Evolutionary conservation across 1,140 invertebrate genomes (phyloP).

Genomic region (Drosophila seguyi): DNA sequence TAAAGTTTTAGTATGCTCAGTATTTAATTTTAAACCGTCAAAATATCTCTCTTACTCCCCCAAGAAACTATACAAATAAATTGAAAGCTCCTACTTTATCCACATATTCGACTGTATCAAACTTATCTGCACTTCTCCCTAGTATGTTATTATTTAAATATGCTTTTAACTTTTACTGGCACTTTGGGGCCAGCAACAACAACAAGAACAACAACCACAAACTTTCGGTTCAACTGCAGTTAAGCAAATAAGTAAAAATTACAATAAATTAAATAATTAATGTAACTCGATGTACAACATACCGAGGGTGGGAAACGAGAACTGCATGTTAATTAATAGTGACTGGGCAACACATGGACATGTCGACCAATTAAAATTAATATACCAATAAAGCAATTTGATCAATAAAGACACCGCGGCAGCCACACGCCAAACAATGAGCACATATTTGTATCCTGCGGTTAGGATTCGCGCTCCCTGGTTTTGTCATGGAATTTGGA

Average conservation of each 20-base stretch:
- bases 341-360: slow-evolving; percentile 48
- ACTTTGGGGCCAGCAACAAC: slow-evolving; percentile 31
- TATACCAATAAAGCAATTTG: slow-evolving; percentile 70
- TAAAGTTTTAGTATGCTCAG: too few relatives aligned
- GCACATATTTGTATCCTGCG: slow-evolving; percentile 47
- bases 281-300: slow-evolving; percentile 45
- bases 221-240: slow-evolving; percentile 34
- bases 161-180: slow-evolving; percentile 55
- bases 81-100: not conserved
- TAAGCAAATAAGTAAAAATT: slow-evolving; percentile 47
- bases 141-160: slow-evolving; percentile 47
- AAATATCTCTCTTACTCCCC: too few relatives aligned
- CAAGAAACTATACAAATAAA: not conserved
- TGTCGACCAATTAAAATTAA: slow-evolving; percentile 74
- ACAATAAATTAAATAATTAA: slow-evolving; percentile 61
- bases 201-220: slow-evolving; percentile 1
- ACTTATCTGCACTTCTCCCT: slow-evolving; percentile 2
- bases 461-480: slow-evolving; percentile 13
- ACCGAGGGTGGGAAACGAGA: slow-evolving; percentile 16
- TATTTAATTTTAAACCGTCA: not conserved
- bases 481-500: slow-evolving; percentile 27
- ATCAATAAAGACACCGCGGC: slow-evolving; percentile 59
- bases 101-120: slow-evolving; percentile 4
- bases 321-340: slow-evolving; percentile 71
- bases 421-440: slow-evolving; percentile 42